A percentile compares a stretch with the other conserved stretches of the same genome.
These are phyloP conservation scores for Pholis gunnellus DNA, from an alignment of 2,113 vertebrate species.

Conservation along the genomic window DNA sequence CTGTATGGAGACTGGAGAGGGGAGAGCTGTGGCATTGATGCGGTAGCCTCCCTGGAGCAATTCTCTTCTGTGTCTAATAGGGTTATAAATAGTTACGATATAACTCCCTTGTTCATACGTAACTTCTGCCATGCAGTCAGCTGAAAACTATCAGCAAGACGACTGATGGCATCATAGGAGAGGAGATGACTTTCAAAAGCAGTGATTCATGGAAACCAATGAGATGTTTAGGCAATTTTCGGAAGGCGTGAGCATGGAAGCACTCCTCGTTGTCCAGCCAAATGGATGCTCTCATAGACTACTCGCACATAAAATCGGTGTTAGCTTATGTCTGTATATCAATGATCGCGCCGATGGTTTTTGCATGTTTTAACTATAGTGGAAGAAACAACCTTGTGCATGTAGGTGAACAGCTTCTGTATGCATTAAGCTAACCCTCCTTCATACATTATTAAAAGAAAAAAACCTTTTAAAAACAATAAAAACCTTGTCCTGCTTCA, in stretches of 20 bases:
- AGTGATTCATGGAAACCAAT: constrained; percentile 12
- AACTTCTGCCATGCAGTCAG: constrained; percentile 15
- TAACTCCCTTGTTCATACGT: constrained; percentile 39
- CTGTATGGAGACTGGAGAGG: constrained; percentile 33
- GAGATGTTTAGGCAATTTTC: constrained; percentile 7
- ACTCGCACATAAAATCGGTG: background rate
- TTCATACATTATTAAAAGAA: background rate
- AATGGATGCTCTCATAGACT: constrained; percentile 7
- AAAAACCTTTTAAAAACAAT: background rate
- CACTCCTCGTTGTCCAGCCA: constrained; percentile 12
- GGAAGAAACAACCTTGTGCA: background rate
- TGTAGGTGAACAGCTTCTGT: background rate
- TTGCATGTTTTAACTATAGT: background rate
- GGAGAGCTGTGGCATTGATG: constrained; percentile 42
- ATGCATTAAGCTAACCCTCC: background rate
- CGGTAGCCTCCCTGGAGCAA: constrained; percentile 36
- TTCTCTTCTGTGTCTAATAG: constrained; percentile 47
- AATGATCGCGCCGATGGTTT: background rate
- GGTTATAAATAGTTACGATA: constrained; percentile 59
- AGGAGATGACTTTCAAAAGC: constrained; percentile 25
- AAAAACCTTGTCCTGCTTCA: background rate
- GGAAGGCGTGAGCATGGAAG: background rate
- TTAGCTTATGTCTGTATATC: background rate
- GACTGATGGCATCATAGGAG: constrained; percentile 2
- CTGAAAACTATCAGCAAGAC: constrained; percentile 11